These are phyloP conservation scores for Brachymystax lenok DNA, from an alignment of 2,797 vertebrate genomes.

Conservation along the genomic window DNA sequence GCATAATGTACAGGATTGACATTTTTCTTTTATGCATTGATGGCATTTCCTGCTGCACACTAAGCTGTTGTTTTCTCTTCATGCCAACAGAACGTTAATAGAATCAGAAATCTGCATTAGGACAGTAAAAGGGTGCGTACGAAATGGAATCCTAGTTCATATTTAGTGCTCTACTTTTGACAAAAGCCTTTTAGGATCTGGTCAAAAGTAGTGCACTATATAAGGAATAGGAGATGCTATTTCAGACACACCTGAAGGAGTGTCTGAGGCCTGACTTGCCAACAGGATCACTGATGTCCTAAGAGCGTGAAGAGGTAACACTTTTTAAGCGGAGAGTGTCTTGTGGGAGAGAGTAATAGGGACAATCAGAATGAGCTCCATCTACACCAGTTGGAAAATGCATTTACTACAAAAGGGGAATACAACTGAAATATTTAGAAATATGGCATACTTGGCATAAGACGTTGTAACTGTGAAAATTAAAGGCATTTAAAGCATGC, in stretches of 20 bases:
- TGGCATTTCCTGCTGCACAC: conserved; percentile 23
- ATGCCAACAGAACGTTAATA: conserved; percentile 6
- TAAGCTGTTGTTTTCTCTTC: conserved; percentile 10
- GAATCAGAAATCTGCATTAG: conserved; percentile 1
- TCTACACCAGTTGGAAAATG: neutral
- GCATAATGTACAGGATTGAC: conserved; percentile 32
- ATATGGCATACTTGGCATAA: conserved; percentile 17
- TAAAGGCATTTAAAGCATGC: neutral
- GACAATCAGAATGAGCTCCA: neutral
- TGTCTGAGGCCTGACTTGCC: neutral
- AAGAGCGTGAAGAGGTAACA: neutral
- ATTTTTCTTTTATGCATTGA: conserved; percentile 44
- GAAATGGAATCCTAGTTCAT: neutral
- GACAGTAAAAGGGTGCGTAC: neutral
- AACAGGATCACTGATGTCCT: neutral
- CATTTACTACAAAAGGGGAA: neutral
- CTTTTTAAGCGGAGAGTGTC: neutral
- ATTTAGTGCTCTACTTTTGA: neutral
- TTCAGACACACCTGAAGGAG: neutral
- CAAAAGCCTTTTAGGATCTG: neutral
- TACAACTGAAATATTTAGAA: conserved; percentile 21
- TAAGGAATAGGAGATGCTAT: neutral
- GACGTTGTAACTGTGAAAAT: neutral
- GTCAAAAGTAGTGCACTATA: neutral
- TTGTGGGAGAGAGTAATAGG: conserved; percentile 14